Evolutionary conservation across 1,140 invertebrate species (phyloP), one percentile per base, ranked within the genome.

Genomic region (Procambarus clarkii): DNA sequence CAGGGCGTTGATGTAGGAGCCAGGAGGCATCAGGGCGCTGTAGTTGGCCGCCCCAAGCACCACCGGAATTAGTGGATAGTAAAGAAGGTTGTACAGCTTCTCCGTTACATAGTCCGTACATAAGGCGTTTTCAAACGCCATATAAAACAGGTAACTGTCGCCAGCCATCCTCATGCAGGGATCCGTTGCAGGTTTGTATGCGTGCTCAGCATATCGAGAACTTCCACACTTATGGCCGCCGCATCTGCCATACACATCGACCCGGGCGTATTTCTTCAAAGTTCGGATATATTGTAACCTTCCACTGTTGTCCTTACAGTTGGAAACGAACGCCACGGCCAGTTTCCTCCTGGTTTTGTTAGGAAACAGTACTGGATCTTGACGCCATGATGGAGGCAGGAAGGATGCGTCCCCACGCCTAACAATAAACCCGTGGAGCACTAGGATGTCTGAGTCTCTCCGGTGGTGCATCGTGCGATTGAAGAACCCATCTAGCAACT

Each of bases 391-490:
- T 2, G 45, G 5, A 45, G 44, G 78, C 21, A 50, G 78, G 3
- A 80, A 18, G 9, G 45, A 8, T 5, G 45, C 78, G 3, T 50
- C 45, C 18, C 84, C 60, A 15, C 82, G 82, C 34, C 34, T 1
- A 7, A 93, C 76, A 4, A 94, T 46, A 45, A 86, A 85, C 15
- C 94, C 94, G 83, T 94, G 94, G 24, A 83, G 92, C 15, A 92
- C 80, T 18, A 93, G 77, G 60, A 94, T 88, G 58, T 94, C 94
- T 0, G 94, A 94, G 76, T 94, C 94, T n/a, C 69, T 78, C 34
- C 94, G 93, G 86, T 94, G 94, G 0, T 94, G 94, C 93, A 94
- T 94, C 0, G 94, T 94, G 94, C 94, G 94, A 83, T 95, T 95
- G 93, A 95, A 94, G 46, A 93, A 64, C 9, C 82, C 84, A 77